A percentile compares a stretch with the other conserved stretches of the same genome.
phyloP scores from a whole-genome alignment of 2,797 vertebrate species.

The Salmo trutta region DNA sequence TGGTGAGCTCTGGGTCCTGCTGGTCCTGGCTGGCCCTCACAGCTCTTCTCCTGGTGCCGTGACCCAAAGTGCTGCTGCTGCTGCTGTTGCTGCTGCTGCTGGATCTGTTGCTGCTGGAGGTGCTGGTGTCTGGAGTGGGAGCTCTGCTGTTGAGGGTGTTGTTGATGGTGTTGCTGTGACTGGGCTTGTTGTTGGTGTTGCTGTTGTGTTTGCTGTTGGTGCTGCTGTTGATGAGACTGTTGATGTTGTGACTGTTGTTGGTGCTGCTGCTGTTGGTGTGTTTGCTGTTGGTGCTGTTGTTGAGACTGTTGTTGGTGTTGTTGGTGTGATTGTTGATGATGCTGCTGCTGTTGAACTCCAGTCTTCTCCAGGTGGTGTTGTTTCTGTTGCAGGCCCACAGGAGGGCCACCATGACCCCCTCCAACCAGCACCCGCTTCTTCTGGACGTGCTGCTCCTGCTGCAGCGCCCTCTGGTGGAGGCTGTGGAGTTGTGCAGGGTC shows the following conservation, averaged over 20 bases:
- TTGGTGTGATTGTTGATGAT: conserved; percentile 73
- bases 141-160: conserved; percentile 77
- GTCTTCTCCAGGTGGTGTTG: conserved; percentile 86
- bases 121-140: conserved; percentile 91
- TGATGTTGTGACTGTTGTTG: conserved; percentile 76
- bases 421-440: conserved; percentile 90
- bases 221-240: conserved; percentile 76
- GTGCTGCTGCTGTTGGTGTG: conserved; percentile 63
- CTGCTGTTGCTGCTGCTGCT: conserved; percentile 41
- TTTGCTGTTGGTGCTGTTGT: conserved; percentile 74
- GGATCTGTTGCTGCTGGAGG: conserved; percentile 87
- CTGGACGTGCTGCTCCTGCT: conserved; percentile 90
- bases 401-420: conserved; percentile 79
- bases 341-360: conserved; percentile 81
- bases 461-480: conserved; percentile 89
- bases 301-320: conserved; percentile 74
- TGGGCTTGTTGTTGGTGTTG: conserved; percentile 87
- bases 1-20: conserved; percentile 82
- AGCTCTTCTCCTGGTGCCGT: conserved; percentile 90
- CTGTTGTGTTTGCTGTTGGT: conserved; percentile 80
- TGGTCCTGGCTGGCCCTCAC: conserved; percentile 83
- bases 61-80: conserved; percentile 87
- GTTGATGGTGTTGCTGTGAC: conserved; percentile 74
- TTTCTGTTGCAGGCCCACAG: conserved; percentile 90
- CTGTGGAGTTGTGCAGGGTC: conserved; percentile 86